These are phyloP conservation scores for Dryomyza anilis DNA, from an alignment of 2,888 invertebrate genomes.

Conservation along the genomic window DNA sequence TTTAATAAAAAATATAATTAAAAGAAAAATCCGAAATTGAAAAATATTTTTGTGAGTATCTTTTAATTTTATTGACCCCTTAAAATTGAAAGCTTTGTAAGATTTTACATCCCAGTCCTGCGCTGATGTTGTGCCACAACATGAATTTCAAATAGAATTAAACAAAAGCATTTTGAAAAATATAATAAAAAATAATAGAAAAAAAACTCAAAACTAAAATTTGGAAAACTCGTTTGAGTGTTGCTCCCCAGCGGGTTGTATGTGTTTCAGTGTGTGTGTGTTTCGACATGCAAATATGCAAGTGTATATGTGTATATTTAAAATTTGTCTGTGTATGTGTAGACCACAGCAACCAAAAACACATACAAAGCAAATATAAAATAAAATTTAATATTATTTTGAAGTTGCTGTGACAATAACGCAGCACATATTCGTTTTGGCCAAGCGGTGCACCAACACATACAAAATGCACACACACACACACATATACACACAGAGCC, in stretches of 20 bases:
- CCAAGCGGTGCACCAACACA: neutral
- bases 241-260: too few relatives aligned
- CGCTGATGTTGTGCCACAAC: neutral
- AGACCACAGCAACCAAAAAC: neutral
- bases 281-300: neutral
- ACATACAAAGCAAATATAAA: neutral
- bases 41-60: too few relatives aligned
- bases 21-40: too few relatives aligned
- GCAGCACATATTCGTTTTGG: neutral
- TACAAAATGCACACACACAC: neutral
- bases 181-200: neutral
- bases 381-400: slow-evolving; percentile 15
- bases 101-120: too few relatives aligned
- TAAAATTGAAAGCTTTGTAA: too few relatives aligned
- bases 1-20: too few relatives aligned
- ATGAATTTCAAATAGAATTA: neutral
- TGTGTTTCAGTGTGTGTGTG: neutral
- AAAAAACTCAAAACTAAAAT: neutral
- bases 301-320: neutral
- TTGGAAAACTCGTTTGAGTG: too few relatives aligned
- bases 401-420: slow-evolving; percentile 9
- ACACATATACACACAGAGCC: neutral
- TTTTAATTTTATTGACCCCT: too few relatives aligned
- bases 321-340: neutral
- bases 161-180: neutral